phyloP scores from a whole-genome alignment of 2,113 vertebrate genomes.

The mouse (Mus musculus) region GRCm39 chr10:55023001-55023500 shows the following conservation, averaged over 20 bases:
- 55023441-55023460: constrained; percentile 14
- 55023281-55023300: constrained; percentile 81
- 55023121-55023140: constrained; percentile 74
- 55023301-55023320: constrained; percentile 73
- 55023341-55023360: constrained; percentile 68
- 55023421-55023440: neutral
- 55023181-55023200: constrained; percentile 85
- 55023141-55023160: constrained; percentile 78
- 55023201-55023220: constrained; percentile 84
- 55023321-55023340: constrained; percentile 78
- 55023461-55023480: constrained; percentile 44
- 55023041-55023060: neutral
- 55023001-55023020: constrained; percentile 55
- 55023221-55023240: constrained; percentile 83
- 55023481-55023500: constrained; percentile 51
- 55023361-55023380: neutral
- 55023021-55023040: constrained; percentile 60
- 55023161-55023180: constrained; percentile 79
- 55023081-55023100: constrained; percentile 55
- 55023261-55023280: constrained; percentile 82
- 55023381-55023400: constrained; percentile 42
- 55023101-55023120: constrained; percentile 79
- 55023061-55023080: too few species aligned
- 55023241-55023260: constrained; percentile 83
- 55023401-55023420: constrained; percentile 69